Base-by-base conservation (phyloP, 2,888 invertebrate genomes). In the Drosophila putrida region DNA sequence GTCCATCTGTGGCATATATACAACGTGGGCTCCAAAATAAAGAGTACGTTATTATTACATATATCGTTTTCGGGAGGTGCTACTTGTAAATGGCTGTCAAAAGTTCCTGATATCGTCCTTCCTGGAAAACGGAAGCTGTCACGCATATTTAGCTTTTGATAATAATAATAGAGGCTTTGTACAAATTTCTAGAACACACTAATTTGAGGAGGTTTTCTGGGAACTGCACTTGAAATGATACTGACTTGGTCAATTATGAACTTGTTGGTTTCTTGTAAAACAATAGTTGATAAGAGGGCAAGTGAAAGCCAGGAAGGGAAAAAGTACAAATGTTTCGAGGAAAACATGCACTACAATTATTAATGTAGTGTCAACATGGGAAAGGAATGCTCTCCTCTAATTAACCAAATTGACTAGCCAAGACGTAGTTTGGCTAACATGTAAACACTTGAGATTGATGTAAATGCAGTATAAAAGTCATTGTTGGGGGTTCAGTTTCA, bases 401-500 rank as follows among this genome's bases (percentile, higher is more conserved):
- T 73, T 73, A 69, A 41, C 13, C 54, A 73, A 74, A 70, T 69
- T 51, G 31, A 15, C 28, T 36, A 11, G 15, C 8, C 41, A 54
- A 35, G 33, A 28, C 11, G n/a, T 36, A 31, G 39, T 47, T 31
- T 31, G 31, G 31, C 31, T 31, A 31, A 6, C 31, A 31, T 20
- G 35, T 28, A 50, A 43, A 20, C 67, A 75, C 67, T 75, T 71
- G 59, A 69, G 35, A 28, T 13, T 15, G 46, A 9, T 41, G 35
- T 5, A 6, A 13, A 55, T 27, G 11, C 9, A 4, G 39, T 86
- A 83, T 83, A 83, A 86, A 86, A 83, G 71, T 4, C 20, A 11
- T 25, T 47, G 49, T 11, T 49, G 11, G 1, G 28, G 47, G 15
- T 51, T 15, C 27, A 66, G 15, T 15, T 25, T 11, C 31, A 61